Evolutionary conservation across 2,113 vertebrate genomes (phyloP).

Genomic region (Columbina picui): DNA sequence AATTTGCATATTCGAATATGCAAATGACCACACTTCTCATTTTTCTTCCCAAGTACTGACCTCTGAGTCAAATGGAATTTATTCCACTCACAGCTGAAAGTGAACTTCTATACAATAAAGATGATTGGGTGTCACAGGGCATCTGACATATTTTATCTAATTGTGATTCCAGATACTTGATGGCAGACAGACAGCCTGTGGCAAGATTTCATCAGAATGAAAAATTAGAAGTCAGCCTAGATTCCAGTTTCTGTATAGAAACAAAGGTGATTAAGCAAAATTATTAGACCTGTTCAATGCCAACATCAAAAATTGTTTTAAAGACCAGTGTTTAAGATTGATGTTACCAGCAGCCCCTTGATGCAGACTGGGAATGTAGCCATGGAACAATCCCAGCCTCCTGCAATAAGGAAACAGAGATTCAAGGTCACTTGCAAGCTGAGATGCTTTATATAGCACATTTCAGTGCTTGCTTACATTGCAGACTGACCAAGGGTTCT

Average conservation of each 20-base stretch:
- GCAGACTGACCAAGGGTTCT: slow-evolving; percentile 56
- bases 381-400: slow-evolving; percentile 59
- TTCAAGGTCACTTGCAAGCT: slow-evolving; percentile 62
- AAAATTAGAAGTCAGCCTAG: slow-evolving; percentile 37
- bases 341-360: slow-evolving; percentile 28
- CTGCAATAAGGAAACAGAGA: slow-evolving; percentile 43
- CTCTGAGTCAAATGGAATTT: slow-evolving; percentile 38
- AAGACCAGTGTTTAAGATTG: slow-evolving; percentile 25
- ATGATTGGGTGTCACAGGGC: slow-evolving; percentile 34
- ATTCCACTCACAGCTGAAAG: slow-evolving; percentile 28
- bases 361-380: slow-evolving; percentile 63
- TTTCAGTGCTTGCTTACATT: slow-evolving; percentile 51
- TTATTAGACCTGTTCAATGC: slow-evolving; percentile 61
- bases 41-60: slow-evolving; percentile 39
- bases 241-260: slow-evolving; percentile 45
- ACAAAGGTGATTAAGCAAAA: slow-evolving; percentile 55
- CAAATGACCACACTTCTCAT: not conserved
- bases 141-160: slow-evolving; percentile 30
- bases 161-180: slow-evolving; percentile 35
- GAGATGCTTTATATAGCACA: slow-evolving; percentile 40
- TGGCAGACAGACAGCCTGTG: slow-evolving; percentile 17
- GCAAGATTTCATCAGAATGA: slow-evolving; percentile 35
- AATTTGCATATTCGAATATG: slow-evolving; percentile 27
- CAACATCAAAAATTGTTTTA: slow-evolving; percentile 45
- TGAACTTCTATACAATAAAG: slow-evolving; percentile 22